Percentiles rank a stretch among this genome's conserved stretches.
Evolutionary conservation across 2,888 invertebrate species (phyloP).

Genomic region (Vandiemenella viatica): DNA sequence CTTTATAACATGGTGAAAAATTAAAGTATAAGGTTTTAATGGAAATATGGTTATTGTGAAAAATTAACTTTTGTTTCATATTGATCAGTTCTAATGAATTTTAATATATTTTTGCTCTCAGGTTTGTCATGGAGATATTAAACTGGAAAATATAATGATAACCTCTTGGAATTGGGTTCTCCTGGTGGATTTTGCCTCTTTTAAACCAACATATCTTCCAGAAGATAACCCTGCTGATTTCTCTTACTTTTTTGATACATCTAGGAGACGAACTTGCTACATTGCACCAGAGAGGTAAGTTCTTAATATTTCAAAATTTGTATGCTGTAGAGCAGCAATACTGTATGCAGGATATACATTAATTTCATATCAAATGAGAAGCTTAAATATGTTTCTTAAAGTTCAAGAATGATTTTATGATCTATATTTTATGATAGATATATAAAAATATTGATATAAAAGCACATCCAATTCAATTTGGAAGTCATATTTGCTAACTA

Average conservation of each 20-base stretch:
- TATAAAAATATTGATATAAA: too few relatives aligned
- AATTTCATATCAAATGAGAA: too few relatives aligned
- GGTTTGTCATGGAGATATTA: constrained; percentile 98
- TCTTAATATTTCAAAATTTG: not conserved
- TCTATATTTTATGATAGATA: too few relatives aligned
- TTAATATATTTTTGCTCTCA: constrained; percentile 26
- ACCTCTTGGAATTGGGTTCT: constrained; percentile 97
- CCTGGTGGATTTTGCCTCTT: constrained; percentile 96
- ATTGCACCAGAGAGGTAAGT: constrained; percentile 77
- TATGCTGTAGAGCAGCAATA: too few relatives aligned
- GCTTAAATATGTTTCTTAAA: too few relatives aligned
- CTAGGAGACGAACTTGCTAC: constrained; percentile 80
- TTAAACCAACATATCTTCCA: constrained; percentile 92
- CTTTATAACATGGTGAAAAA: too few relatives aligned
- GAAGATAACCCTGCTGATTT: constrained; percentile 98
- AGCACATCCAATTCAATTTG: too few relatives aligned
- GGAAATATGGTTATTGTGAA: too few relatives aligned
- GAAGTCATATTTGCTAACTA: too few relatives aligned
- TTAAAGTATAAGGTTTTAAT: too few relatives aligned
- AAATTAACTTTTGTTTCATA: not conserved
- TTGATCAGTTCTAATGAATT: not conserved
- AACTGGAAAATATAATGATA: constrained; percentile 93
- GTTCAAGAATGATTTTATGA: too few relatives aligned
- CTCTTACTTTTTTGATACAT: constrained; percentile 98
- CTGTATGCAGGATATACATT: too few relatives aligned